These are phyloP conservation scores for Condylostylus longicornis DNA, from an alignment of 1,140 invertebrate genomes.

Conservation along the genomic window DNA sequence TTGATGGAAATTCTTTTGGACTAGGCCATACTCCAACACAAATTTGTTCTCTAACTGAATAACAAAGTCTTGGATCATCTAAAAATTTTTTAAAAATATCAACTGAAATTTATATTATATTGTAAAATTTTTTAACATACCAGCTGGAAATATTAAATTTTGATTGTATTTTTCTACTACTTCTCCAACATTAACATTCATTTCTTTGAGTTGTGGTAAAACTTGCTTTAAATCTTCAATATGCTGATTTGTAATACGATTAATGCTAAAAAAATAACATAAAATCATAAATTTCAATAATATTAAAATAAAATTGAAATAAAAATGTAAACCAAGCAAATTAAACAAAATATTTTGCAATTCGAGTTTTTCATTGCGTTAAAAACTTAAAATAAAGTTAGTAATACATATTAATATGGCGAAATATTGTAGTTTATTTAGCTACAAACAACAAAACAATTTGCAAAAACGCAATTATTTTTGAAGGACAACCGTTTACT, in stretches of 20 bases:
- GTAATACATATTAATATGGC: too few species aligned
- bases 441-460: too few species aligned
- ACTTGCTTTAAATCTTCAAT: constrained; percentile 59
- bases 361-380: too few species aligned
- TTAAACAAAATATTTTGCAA: background rate
- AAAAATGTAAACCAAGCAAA: background rate
- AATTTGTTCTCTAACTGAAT: constrained; percentile 85
- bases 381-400: too few species aligned
- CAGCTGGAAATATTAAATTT: constrained; percentile 63
- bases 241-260: constrained; percentile 54
- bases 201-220: constrained; percentile 32
- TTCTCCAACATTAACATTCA: constrained; percentile 42
- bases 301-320: background rate
- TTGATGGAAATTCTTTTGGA: constrained; percentile 48
- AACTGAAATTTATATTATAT: constrained; percentile 7
- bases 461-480: too few species aligned
- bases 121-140: constrained; percentile 31
- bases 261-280: constrained; percentile 53
- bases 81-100: constrained; percentile 18
- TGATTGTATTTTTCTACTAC: constrained; percentile 69
- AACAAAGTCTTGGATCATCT: constrained; percentile 64
- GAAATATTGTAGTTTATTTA: too few species aligned
- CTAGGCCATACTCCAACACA: constrained; percentile 57
- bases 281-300: background rate
- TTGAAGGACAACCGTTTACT: too few species aligned